These are phyloP conservation scores for Ceuthmochares aereus DNA, from an alignment of 2,113 vertebrate genomes.

Conservation along the genomic window DNA sequence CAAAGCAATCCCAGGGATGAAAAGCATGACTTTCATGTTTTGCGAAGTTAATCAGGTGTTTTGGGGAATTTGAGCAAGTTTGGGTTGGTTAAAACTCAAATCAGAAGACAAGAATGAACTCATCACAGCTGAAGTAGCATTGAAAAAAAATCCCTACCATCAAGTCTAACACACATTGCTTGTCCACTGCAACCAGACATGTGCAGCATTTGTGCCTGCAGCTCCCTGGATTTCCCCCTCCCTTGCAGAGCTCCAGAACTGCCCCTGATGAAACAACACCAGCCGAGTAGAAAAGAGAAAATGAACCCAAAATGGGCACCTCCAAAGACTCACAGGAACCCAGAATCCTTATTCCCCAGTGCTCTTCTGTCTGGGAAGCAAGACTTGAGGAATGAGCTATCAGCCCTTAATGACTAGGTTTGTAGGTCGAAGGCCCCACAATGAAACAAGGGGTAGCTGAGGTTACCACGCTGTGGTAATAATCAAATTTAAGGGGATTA, in stretches of 20 bases:
- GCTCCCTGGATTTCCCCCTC: background rate
- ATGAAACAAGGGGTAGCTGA: conserved; percentile 32
- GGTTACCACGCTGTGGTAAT: conserved; percentile 14
- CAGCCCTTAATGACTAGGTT: background rate
- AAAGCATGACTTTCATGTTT: background rate
- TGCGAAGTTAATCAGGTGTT: background rate
- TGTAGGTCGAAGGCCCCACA: background rate
- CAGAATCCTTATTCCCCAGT: background rate
- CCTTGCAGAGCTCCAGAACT: background rate
- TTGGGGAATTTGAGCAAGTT: too few relatives aligned
- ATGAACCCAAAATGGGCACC: background rate
- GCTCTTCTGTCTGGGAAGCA: background rate
- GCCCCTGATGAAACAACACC: background rate
- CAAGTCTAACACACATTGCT: background rate
- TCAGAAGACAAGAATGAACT: background rate
- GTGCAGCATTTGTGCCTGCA: background rate
- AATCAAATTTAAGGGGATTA: conserved; percentile 55
- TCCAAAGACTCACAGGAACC: background rate
- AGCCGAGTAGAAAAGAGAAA: background rate
- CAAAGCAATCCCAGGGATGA: background rate
- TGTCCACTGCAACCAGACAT: background rate
- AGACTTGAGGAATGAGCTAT: background rate
- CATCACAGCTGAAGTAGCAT: background rate
- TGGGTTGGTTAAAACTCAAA: background rate
- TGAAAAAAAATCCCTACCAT: background rate